These are phyloP conservation scores for Neomonachus schauinslandi DNA, from an alignment of 2,113 vertebrate genomes.

Conservation along the genomic window DNA sequence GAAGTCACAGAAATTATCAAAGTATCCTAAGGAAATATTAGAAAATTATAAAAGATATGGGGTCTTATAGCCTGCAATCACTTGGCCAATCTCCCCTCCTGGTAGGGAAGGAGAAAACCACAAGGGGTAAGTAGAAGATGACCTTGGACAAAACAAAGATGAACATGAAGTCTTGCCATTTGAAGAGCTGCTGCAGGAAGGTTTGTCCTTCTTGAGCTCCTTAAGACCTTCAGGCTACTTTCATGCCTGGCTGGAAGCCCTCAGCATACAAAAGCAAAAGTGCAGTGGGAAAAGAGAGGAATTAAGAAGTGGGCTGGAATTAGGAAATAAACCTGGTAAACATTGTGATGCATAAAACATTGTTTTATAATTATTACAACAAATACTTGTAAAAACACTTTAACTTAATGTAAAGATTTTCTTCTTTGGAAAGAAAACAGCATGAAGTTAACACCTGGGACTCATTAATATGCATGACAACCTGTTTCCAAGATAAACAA, in stretches of 20 bases:
- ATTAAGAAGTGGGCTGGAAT: neutral
- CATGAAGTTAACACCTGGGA: conserved; percentile 87
- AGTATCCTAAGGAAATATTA: neutral
- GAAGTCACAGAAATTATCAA: neutral
- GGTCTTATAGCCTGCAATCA: neutral
- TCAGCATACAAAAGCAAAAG: conserved; percentile 40
- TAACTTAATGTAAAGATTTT: conserved; percentile 84
- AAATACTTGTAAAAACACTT: conserved; percentile 82
- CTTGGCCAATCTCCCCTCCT: neutral
- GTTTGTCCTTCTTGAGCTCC: neutral
- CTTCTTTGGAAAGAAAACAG: conserved; percentile 82
- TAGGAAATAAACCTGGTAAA: conserved; percentile 45
- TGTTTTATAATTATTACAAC: conserved; percentile 81
- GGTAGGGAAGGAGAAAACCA: neutral
- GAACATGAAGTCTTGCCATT: conserved; percentile 2
- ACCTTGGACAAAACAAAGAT: conserved; percentile 26
- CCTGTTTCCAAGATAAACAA: conserved; percentile 88
- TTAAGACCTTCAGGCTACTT: neutral
- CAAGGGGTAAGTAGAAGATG: neutral
- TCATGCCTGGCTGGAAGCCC: neutral
- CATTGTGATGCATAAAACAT: neutral
- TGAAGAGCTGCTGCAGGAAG: conserved; percentile 6
- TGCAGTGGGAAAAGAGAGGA: conserved; percentile 24
- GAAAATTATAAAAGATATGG: neutral
- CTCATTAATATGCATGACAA: conserved; percentile 89